Percentiles rank a stretch among this genome's conserved stretches.
phyloP scores from a whole-genome alignment of 2,888 invertebrate genomes.

The Drosophila cognata region DNA sequence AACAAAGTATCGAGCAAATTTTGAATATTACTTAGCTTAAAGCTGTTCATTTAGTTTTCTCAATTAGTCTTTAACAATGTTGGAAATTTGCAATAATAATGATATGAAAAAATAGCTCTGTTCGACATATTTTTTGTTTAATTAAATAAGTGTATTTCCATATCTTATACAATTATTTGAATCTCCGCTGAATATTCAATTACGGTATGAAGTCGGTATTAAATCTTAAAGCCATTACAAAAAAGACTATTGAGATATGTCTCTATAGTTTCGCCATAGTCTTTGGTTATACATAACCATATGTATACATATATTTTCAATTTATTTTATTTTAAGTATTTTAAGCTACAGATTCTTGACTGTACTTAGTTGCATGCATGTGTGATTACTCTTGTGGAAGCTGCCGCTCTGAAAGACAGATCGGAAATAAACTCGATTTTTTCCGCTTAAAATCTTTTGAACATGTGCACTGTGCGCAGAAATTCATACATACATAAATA shows the following conservation, averaged over 20 bases:
- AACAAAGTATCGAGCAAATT: background rate
- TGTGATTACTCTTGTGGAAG: constrained; percentile 16
- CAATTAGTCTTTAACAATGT: background rate
- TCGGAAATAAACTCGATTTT: constrained; percentile 61
- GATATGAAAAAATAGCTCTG: background rate
- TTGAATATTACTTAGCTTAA: background rate
- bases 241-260: background rate
- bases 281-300: background rate
- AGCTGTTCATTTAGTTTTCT: background rate
- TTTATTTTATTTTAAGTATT: no score
- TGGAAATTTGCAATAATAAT: background rate
- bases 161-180: background rate
- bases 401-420: constrained; percentile 32
- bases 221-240: background rate
- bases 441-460: constrained; percentile 54
- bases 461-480: constrained; percentile 39
- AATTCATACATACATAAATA: constrained; percentile 8
- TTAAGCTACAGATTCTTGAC: background rate
- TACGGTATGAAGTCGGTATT: background rate
- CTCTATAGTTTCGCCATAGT: background rate
- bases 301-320: background rate
- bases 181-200: background rate
- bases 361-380: background rate
- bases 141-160: constrained; percentile 13
- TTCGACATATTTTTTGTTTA: constrained; percentile 1